Evolutionary conservation across 2,888 invertebrate species (phyloP), one percentile per base, ranked within the genome.

Genomic region (Cartodere bifasciata): DNA sequence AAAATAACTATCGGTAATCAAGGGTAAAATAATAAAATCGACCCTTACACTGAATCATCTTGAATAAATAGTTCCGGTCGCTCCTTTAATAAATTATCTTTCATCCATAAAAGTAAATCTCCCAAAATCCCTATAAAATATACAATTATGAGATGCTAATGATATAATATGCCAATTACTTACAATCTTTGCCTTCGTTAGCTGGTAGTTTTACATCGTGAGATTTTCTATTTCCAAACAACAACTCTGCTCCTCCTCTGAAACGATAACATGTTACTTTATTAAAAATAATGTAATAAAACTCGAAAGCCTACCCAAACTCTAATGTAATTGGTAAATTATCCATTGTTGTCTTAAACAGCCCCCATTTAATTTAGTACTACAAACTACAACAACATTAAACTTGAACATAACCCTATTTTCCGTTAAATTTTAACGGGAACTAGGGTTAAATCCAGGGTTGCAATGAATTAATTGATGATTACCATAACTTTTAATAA

Each of bases 241-340:
- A 59, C n/a, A 88, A 56, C 54, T 94, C 92, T 0, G 90, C 88
- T 2, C 94, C 94, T 9, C 94, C 92, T 23, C 86, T 84, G 48
- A 58, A 74, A 50, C n/a, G n/a, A n/a, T n/a, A n/a, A n/a, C n/a
- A n/a, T n/a, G n/a, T 55, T 54, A 14, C 63, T 35, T 32, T 30
- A 14, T 4, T 10, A 13, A 23, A 32, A 16, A 21, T 21, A 23
- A 21, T 14, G 9, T 23, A 23, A 13, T 16, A 23, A 25, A 30
- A 12, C 22, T 28, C 11, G 32, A 33, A 13, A 32, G 41, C 32
- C 31, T 46, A 55, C 55, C 53, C 50, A 43, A 56, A 55, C 40
- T 53, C 52, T 10, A 55, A 38, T 28, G 39, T 44, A 23, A 56
- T 42, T 28, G 52, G 40, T 35, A 53, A 33, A 12, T 32, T 31